A percentile compares a stretch with the other conserved stretches of the same genome.
phyloP scores from a whole-genome alignment of 2,797 vertebrate genomes.

The Galago senegalensis region DNA sequence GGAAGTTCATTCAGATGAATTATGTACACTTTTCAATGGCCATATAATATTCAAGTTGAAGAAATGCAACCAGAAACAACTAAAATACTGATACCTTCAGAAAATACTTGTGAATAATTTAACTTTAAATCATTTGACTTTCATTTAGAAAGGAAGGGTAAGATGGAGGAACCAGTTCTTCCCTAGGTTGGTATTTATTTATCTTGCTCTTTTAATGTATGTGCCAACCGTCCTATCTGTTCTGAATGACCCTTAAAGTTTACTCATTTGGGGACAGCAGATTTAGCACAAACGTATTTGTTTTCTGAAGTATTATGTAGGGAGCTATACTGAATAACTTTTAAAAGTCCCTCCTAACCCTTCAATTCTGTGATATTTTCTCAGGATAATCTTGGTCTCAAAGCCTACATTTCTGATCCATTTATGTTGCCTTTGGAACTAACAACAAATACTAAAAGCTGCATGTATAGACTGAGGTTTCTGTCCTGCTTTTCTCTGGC shows the following conservation, averaged over 20 bases:
- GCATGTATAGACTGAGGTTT: neutral
- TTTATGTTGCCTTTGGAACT: slow-evolving; percentile 47
- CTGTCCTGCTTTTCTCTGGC: neutral
- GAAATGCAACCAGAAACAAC: slow-evolving; percentile 46
- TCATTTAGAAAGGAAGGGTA: slow-evolving; percentile 31
- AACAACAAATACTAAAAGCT: slow-evolving; percentile 5
- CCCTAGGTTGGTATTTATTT: slow-evolving; percentile 67
- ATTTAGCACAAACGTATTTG: slow-evolving; percentile 25
- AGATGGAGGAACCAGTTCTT: slow-evolving; percentile 64
- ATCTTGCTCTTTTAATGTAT: slow-evolving; percentile 66
- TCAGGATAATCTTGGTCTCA: slow-evolving; percentile 40
- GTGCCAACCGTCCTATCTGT: slow-evolving; percentile 35
- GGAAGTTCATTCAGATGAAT: slow-evolving; percentile 54
- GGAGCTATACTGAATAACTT: slow-evolving; percentile 22
- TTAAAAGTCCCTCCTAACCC: neutral
- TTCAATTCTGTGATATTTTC: slow-evolving; percentile 48
- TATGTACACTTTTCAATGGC: slow-evolving; percentile 24
- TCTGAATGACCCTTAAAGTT: slow-evolving; percentile 59
- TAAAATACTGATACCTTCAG: slow-evolving; percentile 35
- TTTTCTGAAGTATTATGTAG: slow-evolving; percentile 21
- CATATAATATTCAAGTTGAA: slow-evolving; percentile 11
- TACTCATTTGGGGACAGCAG: slow-evolving; percentile 13
- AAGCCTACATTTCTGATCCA: slow-evolving; percentile 29
- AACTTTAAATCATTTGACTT: slow-evolving; percentile 69
- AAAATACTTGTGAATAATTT: slow-evolving; percentile 62